Percentiles rank a stretch among this genome's conserved stretches.
phyloP scores from a whole-genome alignment of 2,888 invertebrate species.

The Eilema caniola region DNA sequence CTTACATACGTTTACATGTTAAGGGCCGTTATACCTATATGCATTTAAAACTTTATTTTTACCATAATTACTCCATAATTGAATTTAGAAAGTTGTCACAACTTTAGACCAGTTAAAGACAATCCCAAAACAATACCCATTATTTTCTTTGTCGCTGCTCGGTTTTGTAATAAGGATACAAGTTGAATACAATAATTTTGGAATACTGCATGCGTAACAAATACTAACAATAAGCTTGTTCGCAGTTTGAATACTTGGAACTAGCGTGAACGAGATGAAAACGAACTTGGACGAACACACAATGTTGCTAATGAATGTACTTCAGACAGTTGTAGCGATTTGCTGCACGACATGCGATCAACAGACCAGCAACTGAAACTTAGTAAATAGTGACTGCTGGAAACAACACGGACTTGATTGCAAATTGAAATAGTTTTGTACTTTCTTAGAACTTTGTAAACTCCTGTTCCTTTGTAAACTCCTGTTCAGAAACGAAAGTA shows the following conservation, averaged over 20 bases:
- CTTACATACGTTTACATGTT: not conserved
- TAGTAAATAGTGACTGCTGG: constrained; percentile 26
- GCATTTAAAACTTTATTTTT: not conserved
- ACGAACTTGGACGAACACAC: constrained; percentile 31
- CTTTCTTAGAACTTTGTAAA: not conserved
- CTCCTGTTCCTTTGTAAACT: not conserved
- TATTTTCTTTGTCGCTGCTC: not conserved
- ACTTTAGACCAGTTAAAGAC: not conserved
- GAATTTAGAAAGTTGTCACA: not conserved
- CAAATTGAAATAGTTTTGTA: constrained; percentile 9
- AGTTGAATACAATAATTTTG: not conserved
- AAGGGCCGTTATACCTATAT: too few species aligned
- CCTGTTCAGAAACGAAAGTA: not conserved
- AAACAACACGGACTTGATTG: constrained; percentile 20
- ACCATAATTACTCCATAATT: not conserved
- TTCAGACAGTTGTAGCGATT: constrained; percentile 21
- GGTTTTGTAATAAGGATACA: not conserved
- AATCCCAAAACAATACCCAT: not conserved
- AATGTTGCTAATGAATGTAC: constrained; percentile 34
- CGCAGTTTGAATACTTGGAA: constrained; percentile 24
- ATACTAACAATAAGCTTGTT: constrained; percentile 23
- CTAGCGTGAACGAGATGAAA: constrained; percentile 20
- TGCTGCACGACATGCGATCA: constrained; percentile 39
- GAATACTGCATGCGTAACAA: not conserved
- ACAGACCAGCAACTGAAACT: constrained; percentile 24